Evolutionary conservation across 2,113 vertebrate genomes (phyloP).

Genomic region (Ellobius talpinus): DNA sequence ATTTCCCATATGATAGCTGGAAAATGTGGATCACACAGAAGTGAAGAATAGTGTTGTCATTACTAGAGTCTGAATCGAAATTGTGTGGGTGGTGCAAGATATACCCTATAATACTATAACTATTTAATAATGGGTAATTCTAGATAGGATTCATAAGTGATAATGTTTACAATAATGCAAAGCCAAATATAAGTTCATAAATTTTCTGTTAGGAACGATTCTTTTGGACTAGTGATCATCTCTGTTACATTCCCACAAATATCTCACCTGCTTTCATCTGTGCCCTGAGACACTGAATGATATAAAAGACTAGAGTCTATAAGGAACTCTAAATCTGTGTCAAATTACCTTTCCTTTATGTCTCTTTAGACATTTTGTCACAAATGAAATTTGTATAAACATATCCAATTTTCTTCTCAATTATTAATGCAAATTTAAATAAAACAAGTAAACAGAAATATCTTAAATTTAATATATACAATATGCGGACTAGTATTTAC

Average conservation of each 20-base stretch:
- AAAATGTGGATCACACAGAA: neutral
- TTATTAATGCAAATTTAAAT: neutral
- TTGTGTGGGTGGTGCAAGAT: neutral
- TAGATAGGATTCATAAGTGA: neutral
- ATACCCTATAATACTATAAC: neutral
- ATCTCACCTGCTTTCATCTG: neutral
- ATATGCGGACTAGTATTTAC: too few relatives aligned
- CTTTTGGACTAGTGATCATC: neutral
- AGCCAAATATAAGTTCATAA: neutral
- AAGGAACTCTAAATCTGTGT: neutral
- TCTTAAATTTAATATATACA: neutral
- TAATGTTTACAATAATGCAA: neutral
- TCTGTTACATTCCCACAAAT: neutral
- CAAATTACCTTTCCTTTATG: neutral
- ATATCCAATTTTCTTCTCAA: neutral
- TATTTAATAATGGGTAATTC: neutral
- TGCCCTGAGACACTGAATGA: neutral
- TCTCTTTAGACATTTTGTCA: neutral
- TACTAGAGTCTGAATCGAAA: neutral
- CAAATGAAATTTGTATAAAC: neutral
- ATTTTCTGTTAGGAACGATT: neutral
- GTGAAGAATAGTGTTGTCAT: neutral
- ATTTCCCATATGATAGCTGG: neutral
- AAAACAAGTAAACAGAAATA: neutral
- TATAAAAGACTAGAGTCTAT: neutral